Base-by-base conservation (phyloP, 2,797 vertebrate species). In the Poecilia gillii region DNA sequence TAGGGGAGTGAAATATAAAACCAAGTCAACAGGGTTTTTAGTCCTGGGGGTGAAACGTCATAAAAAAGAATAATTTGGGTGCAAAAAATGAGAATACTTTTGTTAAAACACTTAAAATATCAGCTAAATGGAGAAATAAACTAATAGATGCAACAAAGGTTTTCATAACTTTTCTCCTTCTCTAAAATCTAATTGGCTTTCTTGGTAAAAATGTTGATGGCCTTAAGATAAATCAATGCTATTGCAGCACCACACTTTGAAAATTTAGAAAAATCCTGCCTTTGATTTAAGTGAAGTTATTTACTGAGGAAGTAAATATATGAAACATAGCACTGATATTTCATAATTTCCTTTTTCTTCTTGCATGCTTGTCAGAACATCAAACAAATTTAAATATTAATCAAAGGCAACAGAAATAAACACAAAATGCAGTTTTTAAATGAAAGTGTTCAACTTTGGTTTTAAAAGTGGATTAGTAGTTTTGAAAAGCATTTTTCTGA, bases 1-100 rank as follows among this genome's bases (percentile, higher is more conserved):
- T 87, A 74, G 84, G 84, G 84, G 74, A 79, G 87, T 88, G 84
- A 90, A 88, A 92, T 88, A 90, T 93, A 87, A 90, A 84, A 91
- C 81, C 78, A 83, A 92, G 85, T 81, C 82, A 76, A 87, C 87
- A 81, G 83, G 88, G 31, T 33, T 93, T 94, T 94, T 93, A 91
- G 85, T 87, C 84, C 80, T 88, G 74, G 83, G 80, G 85, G 82
- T 84, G 84, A 83, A 90, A 89, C 73, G 86, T 89, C 79, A 79
- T 83, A 86, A 83, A 88, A 84, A 79, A 76, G 80, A 72, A n/a
- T 70, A 80, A 91, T 78, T 90, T 85, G 75, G 83, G 83, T 84
- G 86, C 62, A 78, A 79, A 83, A 89, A 84, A 83, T 80, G 87
- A 88, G 82, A 84, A 87, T 80, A 79, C 53, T 72, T 78, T 71